Conservation (phyloP, 2,888 invertebrate genomes). For the Hemicrepidius hirtus region DNA sequence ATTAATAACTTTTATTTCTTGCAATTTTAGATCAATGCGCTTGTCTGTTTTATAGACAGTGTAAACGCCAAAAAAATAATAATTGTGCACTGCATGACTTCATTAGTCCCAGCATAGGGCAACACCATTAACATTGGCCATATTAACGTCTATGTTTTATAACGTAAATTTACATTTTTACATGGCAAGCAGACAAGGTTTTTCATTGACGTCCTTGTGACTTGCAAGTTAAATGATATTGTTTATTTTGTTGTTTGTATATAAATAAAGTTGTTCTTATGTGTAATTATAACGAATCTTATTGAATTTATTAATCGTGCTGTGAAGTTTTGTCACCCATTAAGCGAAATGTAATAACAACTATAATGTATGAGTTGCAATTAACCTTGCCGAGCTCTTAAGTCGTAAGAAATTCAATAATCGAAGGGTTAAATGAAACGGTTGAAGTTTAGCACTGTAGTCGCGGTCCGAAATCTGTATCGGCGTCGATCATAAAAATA, state of each 20-base stretch:
- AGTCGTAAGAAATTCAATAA: neutral
- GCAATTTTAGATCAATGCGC: no score
- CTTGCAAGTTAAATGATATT: conserved; percentile 12
- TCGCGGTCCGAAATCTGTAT: conserved; percentile 18
- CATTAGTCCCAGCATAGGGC: neutral
- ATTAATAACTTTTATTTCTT: no score
- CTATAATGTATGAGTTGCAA: no score
- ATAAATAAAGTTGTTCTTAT: neutral
- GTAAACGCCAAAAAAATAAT: no score
- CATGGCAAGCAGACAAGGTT: conserved; percentile 20
- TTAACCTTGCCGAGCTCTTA: no score
- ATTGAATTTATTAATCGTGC: neutral
- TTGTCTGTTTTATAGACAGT: no score
- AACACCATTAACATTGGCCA: neutral
- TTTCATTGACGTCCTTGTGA: conserved; percentile 13
- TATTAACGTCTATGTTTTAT: conserved; percentile 1
- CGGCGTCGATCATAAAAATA: conserved; percentile 35
- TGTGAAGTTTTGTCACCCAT: no score
- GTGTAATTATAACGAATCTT: neutral
- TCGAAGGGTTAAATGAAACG: neutral
- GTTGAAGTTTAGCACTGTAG: neutral
- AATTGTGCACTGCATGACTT: no score
- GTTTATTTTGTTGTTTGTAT: conserved; percentile 13
- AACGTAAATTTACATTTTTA: conserved; percentile 11
- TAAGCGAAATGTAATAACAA: no score